These are phyloP conservation scores for Megaleporinus macrocephalus DNA, from an alignment of 2,113 vertebrate genomes.

Conservation along the genomic window DNA sequence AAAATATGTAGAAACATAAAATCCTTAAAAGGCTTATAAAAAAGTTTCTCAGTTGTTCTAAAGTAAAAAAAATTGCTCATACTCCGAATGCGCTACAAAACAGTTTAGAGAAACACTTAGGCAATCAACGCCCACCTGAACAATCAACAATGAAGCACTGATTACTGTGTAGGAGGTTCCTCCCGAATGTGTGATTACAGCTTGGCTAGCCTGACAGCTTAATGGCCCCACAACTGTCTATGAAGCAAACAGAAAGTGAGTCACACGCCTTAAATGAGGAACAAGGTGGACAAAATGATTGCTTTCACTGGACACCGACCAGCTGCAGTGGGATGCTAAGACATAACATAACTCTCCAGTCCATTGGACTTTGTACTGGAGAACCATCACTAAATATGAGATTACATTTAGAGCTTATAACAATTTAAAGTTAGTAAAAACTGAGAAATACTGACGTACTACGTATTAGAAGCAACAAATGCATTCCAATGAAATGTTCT, in stretches of 20 bases:
- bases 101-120: conserved; percentile 6
- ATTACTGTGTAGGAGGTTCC: conserved; percentile 29
- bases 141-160: conserved; percentile 13
- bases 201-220: conserved; percentile 30
- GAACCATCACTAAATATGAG: too few species aligned
- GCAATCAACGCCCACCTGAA: conserved; percentile 25
- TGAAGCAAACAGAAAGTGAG: not conserved
- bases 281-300: not conserved
- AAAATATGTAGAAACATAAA: too few species aligned
- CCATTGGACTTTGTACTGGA: too few species aligned
- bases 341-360: not conserved
- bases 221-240: conserved; percentile 29
- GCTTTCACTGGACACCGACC: conserved; percentile 6
- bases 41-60: too few species aligned
- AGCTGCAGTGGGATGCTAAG: not conserved
- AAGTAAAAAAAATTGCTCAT: not conserved
- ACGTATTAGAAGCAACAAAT: not conserved
- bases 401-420: too few species aligned
- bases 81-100: not conserved
- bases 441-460: not conserved
- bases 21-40: too few species aligned
- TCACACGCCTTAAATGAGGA: not conserved
- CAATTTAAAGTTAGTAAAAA: not conserved
- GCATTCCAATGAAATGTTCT: too few species aligned
- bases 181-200: conserved; percentile 33